Evolutionary conservation across 2,113 vertebrate species (phyloP).

Genomic region (Trochalopteron elliotii): DNA sequence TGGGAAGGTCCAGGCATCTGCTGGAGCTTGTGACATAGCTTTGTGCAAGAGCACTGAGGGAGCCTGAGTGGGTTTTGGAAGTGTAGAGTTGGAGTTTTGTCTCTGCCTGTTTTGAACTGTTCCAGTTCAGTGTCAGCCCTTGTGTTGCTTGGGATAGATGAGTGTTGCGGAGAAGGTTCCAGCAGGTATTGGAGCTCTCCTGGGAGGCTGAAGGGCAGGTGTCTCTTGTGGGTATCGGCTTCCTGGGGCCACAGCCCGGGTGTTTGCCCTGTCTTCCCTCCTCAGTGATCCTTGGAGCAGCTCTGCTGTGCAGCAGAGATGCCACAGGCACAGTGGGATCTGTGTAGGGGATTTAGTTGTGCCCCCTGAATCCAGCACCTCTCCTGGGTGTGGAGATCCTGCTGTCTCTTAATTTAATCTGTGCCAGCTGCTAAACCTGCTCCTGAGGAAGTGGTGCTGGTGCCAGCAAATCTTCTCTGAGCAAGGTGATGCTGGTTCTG

Average conservation of each 20-base stretch:
- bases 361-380: not conserved
- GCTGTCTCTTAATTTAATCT: not conserved
- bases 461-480: not conserved
- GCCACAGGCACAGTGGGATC: not conserved
- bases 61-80: not conserved
- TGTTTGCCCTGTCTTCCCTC: not conserved
- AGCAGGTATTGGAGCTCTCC: not conserved
- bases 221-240: not conserved
- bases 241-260: not conserved
- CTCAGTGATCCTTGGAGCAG: not conserved
- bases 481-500: not conserved
- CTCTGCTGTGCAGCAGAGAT: not conserved
- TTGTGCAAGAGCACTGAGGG: accelerated
- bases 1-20: accelerated
- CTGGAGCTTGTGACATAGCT: not conserved
- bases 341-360: not conserved
- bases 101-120: not conserved
- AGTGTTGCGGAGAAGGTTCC: not conserved
- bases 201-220: not conserved
- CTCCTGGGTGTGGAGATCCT: not conserved
- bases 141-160: not conserved
- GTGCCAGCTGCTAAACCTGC: not conserved
- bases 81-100: not conserved
- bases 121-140: not conserved
- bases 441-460: not conserved